These are phyloP conservation scores for Scomberomorus guttatus DNA, from an alignment of 2,797 vertebrate species.

Conservation along the genomic window DNA sequence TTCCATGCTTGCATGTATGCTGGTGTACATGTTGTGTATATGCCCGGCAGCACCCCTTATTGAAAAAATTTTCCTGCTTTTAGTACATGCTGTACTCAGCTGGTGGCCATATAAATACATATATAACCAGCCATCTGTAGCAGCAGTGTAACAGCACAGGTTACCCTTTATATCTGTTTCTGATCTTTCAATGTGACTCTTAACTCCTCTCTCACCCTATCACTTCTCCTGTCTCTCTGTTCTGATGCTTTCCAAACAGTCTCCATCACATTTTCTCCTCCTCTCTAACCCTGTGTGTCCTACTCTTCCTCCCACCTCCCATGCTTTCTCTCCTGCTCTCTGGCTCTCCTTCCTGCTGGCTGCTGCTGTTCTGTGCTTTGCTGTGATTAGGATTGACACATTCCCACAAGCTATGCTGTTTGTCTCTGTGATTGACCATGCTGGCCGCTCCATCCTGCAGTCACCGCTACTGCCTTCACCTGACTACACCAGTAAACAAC, in stretches of 20 bases:
- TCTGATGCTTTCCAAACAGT: not conserved
- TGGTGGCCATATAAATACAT: not conserved
- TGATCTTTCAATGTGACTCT: too few relatives aligned
- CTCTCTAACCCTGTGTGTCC: not conserved
- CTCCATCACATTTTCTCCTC: not conserved
- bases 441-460: not conserved
- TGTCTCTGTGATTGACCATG: slow-evolving; percentile 23
- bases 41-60: not conserved
- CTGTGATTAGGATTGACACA: slow-evolving; percentile 43
- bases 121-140: too few relatives aligned
- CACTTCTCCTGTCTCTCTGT: not conserved
- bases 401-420: slow-evolving; percentile 28
- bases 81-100: not conserved
- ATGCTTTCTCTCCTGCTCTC: not conserved
- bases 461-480: not conserved
- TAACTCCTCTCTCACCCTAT: not conserved
- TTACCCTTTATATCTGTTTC: too few relatives aligned
- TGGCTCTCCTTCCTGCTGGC: slow-evolving; percentile 25
- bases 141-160: too few relatives aligned
- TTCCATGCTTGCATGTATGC: too few relatives aligned
- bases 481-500: not conserved
- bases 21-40: not conserved
- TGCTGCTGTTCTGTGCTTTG: slow-evolving; percentile 7
- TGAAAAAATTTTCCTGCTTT: not conserved
- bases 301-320: not conserved